Evolutionary conservation across 2,888 invertebrate genomes (phyloP).

Genomic region (Cephus nigrinus): DNA sequence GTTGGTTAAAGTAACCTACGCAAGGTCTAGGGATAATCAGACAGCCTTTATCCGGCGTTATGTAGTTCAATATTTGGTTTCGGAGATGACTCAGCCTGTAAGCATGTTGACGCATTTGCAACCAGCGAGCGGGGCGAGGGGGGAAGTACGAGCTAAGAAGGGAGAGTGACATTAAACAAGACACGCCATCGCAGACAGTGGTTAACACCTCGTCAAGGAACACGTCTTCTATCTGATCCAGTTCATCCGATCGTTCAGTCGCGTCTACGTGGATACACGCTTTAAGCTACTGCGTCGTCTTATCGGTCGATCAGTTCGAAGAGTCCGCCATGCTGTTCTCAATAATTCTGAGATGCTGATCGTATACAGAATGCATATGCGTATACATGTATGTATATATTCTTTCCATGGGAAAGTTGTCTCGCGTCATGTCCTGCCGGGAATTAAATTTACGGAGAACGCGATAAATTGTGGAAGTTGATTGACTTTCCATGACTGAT

Average conservation of each 20-base stretch:
- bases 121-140: neutral
- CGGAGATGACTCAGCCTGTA: slow-evolving; percentile 39
- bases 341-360: neutral
- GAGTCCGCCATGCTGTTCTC: neutral
- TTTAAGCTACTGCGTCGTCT: neutral
- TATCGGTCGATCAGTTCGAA: neutral
- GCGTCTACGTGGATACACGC: neutral
- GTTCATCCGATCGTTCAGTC: neutral
- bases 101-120: slow-evolving; percentile 22
- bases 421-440: no score
- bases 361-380: neutral
- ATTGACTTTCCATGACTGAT: neutral
- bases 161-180: slow-evolving; percentile 17
- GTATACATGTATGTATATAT: neutral
- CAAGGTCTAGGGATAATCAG: neutral
- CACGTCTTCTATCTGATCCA: slow-evolving; percentile 3
- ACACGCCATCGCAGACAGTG: slow-evolving; percentile 12
- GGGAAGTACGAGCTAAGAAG: neutral
- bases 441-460: neutral
- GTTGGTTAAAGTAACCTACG: neutral
- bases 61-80: slow-evolving; percentile 38
- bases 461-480: neutral
- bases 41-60: neutral
- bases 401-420: neutral
- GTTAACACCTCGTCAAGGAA: slow-evolving; percentile 18